Evolutionary conservation across 2,888 invertebrate species (phyloP).

Genomic region (Tridacna gigas): DNA sequence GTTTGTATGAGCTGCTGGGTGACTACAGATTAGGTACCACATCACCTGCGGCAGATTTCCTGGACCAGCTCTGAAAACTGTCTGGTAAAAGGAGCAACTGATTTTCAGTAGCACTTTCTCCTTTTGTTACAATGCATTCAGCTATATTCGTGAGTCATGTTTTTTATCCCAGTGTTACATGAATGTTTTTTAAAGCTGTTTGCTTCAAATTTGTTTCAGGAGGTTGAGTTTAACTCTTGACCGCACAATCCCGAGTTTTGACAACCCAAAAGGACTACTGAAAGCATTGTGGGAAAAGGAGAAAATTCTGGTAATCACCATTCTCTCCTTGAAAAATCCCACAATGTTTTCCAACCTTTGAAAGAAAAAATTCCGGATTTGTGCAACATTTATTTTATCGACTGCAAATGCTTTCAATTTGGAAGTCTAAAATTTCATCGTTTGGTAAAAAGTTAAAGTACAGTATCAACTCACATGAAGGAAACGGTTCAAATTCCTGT

Average conservation of each 20-base stretch:
- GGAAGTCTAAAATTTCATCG: no score
- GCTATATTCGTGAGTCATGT: background rate
- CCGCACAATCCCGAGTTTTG: background rate
- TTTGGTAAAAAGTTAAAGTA: no score
- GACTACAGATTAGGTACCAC: no score
- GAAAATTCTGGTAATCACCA: background rate
- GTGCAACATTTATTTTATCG: no score
- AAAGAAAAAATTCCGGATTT: no score
- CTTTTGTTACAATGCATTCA: background rate
- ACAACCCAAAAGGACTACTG: background rate
- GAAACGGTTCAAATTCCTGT: no score
- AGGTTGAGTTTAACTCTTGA: background rate
- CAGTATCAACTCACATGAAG: background rate
- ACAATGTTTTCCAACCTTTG: slow-evolving; percentile 9
- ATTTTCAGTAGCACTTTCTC: background rate
- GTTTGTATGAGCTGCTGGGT: no score
- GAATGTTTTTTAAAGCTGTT: background rate
- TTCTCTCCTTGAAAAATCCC: background rate
- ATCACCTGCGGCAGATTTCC: no score
- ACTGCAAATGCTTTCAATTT: no score
- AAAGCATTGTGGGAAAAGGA: slow-evolving; percentile 9
- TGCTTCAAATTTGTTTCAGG: background rate
- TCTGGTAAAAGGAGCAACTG: background rate
- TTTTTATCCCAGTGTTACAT: no score
- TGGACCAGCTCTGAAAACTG: background rate